Base-by-base conservation (phyloP, 2,797 vertebrate genomes). In the Poeciliopsis paucimaculata region DNA sequence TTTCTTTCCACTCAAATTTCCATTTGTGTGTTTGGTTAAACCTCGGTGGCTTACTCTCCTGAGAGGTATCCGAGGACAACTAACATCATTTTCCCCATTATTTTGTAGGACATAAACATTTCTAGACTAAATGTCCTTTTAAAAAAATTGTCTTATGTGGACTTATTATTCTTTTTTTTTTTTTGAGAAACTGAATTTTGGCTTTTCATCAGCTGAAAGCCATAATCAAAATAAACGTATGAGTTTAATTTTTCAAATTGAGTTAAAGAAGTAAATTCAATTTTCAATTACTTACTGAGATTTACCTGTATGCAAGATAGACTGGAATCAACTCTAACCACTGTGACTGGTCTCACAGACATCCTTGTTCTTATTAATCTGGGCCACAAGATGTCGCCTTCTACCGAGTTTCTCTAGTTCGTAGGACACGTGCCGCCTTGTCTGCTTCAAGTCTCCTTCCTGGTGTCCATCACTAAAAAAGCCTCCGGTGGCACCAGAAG, bases 301-400 rank as follows among this genome's bases (percentile, higher is more conserved):
- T 18, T 45, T 46, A 47, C 12, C 70, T 72, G 70, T 20, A 36
- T 51, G 18, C 2, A n/a, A 2, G 28, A 13, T 28, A n/a, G 11
- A 28, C 26, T 57, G 1, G 4, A 28, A 57, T 13, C n/a, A 1
- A 57, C 55, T 57, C n/a, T 13, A 28, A 28, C 4, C 26, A 28
- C 26, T 26, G 9, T n/a, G 20, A 8, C 1, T 36, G 7, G 31
- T 64, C 60, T 36, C 41, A 51, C 36, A 66, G 74, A 71, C 41
- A 39, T 2, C 15, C 3, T 15, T 78, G 81, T 70, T 26, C 1
- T 70, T 78, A 11, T 1, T 10, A 0, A 49, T 53, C 26, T 31
- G 0, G 4, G n/a, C 41, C 84, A 86, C 76, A 73, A 75, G 77
- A 68, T 82, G 83, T 83, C 2, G 77, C 82, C 49, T 79, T 76